Evolutionary conservation across 2,888 invertebrate genomes (phyloP), one percentile per base, ranked within the genome.

Genomic region (Sinhomidia bicolor): DNA sequence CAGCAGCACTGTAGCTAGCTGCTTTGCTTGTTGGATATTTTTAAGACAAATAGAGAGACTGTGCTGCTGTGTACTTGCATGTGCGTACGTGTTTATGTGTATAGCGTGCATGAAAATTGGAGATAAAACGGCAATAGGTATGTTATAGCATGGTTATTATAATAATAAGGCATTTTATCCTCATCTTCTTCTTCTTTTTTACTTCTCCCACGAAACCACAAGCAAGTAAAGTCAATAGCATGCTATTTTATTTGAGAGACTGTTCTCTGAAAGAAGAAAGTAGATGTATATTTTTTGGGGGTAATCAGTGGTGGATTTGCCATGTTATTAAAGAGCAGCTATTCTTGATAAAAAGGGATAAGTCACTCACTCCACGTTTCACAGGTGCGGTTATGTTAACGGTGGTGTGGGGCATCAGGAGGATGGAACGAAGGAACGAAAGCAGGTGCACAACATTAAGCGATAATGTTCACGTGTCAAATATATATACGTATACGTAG

Each of bases 121-220:
- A 65, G 65, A 65, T 29, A 65, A 32, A 65, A 65, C n/a, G 65
- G 65, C 26, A 65, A 32, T 65, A 65, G 2, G n/a, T 47, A 14
- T 6, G 14, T 7, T 14, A 47, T 17, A 17, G 51, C 17, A 17
- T 17, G 17, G 5, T n/a, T 4, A 54, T 54, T 17, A 17, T 17
- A 54, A 54, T 54, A n/a, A 54, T 54, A 54, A 17, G 7, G 3
- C 10, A 26, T 60, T 60, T 26, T 26, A 26, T 60, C 60, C 60
- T 4, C 60, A 60, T 60, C 26, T 26, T 57, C 5, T 10, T 47
- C 47, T 47, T 14, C 12, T 2, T 47, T 12, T 47, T 7, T 5
- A 5, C 36, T 7, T 36, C 36, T 36, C 36, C 36, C 36, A 36
- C 36, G 7, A 36, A 36, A 36, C 36, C 36, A n/a, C n/a, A 14